These are phyloP conservation scores for Azemiops feae DNA, from an alignment of 2,113 vertebrate species.

Conservation along the genomic window DNA sequence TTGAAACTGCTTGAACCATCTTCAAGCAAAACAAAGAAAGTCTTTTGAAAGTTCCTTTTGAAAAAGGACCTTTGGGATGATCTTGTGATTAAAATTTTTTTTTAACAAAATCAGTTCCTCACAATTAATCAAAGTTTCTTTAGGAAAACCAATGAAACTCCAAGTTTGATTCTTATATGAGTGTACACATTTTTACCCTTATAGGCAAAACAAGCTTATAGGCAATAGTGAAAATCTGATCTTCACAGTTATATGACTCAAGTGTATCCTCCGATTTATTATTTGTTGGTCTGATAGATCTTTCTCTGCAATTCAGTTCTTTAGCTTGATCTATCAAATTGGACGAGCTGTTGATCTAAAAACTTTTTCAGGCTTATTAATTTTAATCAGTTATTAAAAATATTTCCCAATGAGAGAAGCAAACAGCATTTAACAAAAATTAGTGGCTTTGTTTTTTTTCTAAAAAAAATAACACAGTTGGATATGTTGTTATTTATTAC, in stretches of 20 bases:
- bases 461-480: background rate
- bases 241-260: background rate
- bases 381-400: background rate
- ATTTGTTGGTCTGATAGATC: background rate
- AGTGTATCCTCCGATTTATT: background rate
- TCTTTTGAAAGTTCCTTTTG: background rate
- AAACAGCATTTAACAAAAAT: background rate
- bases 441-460: background rate
- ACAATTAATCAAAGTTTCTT: background rate
- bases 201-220: background rate
- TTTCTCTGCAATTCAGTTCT: background rate
- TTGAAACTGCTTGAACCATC: background rate
- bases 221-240: background rate
- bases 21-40: background rate
- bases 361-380: background rate
- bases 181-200: background rate
- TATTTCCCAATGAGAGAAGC: background rate
- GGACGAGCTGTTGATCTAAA: background rate
- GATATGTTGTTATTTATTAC: background rate
- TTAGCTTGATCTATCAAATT: background rate
- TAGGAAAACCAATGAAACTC: background rate
- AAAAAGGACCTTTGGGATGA: background rate
- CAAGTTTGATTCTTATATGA: background rate
- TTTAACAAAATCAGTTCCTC: background rate
- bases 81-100: background rate